Evolutionary conservation across 2,888 invertebrate genomes (phyloP).

Genomic region (Euzetes globulus): DNA sequence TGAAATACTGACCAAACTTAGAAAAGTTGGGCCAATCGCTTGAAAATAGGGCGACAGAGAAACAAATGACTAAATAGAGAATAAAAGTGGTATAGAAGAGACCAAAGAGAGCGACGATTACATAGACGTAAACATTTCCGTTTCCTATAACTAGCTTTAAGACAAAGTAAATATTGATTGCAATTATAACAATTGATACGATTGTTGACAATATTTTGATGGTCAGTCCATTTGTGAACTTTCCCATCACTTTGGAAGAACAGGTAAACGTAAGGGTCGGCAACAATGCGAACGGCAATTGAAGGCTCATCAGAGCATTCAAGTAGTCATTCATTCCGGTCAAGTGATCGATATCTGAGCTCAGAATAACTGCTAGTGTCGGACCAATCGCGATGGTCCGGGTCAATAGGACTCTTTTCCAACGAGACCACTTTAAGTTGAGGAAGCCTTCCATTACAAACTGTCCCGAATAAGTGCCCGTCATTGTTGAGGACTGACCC

Average conservation of each 20-base stretch:
- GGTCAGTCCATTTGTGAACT: conserved; percentile 68
- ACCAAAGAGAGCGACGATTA: conserved; percentile 54
- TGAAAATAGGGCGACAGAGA: neutral
- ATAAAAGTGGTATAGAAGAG: conserved; percentile 64
- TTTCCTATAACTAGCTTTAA: conserved; percentile 44
- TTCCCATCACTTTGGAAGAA: conserved; percentile 68
- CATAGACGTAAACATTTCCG: conserved; percentile 49
- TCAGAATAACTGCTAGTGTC: conserved; percentile 52
- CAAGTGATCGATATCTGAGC: conserved; percentile 56
- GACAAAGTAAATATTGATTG: conserved; percentile 72
- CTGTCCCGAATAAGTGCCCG: conserved; percentile 54
- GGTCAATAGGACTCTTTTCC: conserved; percentile 77
- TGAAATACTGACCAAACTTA: neutral
- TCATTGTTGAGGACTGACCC: conserved; percentile 54
- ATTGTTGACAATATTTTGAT: conserved; percentile 62
- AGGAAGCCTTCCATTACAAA: conserved; percentile 64
- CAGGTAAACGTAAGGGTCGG: conserved; percentile 80
- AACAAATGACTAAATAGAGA: conserved; percentile 57
- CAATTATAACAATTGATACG: conserved; percentile 63
- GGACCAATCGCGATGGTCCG: conserved; percentile 70
- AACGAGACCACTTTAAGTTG: conserved; percentile 72
- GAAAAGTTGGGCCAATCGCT: neutral
- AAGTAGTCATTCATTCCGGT: conserved; percentile 74
- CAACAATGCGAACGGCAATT: conserved; percentile 76
- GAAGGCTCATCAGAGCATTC: conserved; percentile 77